Base-by-base conservation (phyloP, 2,888 invertebrate genomes). In the Helleia helle region DNA sequence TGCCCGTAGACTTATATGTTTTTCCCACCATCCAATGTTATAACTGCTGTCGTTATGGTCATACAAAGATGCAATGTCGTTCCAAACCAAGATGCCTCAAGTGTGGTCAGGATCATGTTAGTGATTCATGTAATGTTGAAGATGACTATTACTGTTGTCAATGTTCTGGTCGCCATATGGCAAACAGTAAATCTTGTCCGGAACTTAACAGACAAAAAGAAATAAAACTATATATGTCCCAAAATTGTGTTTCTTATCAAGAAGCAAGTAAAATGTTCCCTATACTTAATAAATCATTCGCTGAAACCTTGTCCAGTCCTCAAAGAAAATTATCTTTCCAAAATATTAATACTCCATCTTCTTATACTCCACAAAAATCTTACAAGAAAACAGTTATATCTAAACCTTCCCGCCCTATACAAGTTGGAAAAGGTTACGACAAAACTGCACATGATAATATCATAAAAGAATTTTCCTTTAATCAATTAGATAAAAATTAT, bases 1-100 rank as follows among this genome's bases (percentile, higher is more conserved):
- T 14, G 1, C 30, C 37, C n/a, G 47, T 44, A 7, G 42, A 47
- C 6, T 7, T 49, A 4, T 49, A 49, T 30, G 47, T 41, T 6
- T 49, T 25, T 27, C 46, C 49, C 2, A 49, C 49, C 1, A 36
- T 49, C 4, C 47, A 49, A 12, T 49, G 45, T 12, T 47, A 41
- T 8, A 36, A 39, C 6, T 47, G 43, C 11, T 44, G 46, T 8
- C n/a, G 41, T 5, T 45, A 28, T 39, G 49, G 44, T 1, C 49
- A 49, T 28, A 41, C 39, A 9, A 47, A 44, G 18, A 0, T n/a
- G n/a, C 42, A 42, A 27, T 45, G 47, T 26, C 28, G 45, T 15
- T 43, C 43, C 4, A 30, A 41, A n/a, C 37, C 45, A 7, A 30
- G 27, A 9, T 47, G 47, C 6, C 44, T 39, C 11, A 41, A 37